Evolutionary conservation across 2,888 invertebrate species (phyloP), one percentile per base, ranked within the genome.

Genomic region (Norana najaformis): DNA sequence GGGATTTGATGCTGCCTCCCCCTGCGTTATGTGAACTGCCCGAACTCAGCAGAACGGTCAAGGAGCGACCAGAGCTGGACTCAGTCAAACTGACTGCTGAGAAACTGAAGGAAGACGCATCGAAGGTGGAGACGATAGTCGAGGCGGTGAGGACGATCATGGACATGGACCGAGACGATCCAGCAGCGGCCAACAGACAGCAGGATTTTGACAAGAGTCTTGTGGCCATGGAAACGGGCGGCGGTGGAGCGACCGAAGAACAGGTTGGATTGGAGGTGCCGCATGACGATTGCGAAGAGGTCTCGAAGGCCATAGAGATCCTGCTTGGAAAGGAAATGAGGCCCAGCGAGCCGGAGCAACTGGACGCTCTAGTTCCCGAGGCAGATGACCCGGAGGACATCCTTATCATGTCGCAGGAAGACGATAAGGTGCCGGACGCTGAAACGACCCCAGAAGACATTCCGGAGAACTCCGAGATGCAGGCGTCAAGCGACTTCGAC

Each of bases 41-140:
- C 14, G 82, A 69, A 34, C 34, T 8, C 0, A 82, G 89, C 13
- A 35, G 82, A 34, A 34, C 89, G 89, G 36, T 69, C 35, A 89
- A 47, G 35, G 89, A 39, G n/a, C 37, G 39, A 30, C 35, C 89
- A 1, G 69, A 69, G 20, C 34, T 37, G 82, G 53, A 53, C 53
- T 38, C 36, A 18, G 36, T 23, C 47, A 88, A 35, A 18, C 14
- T 47, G 41, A 82, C 36, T 2, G 90, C 88, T 6, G 91, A 90
- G 39, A 91, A 91, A 69, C 88, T 91, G 69, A 90, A 90, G 89
- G 90, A 91, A 36, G 89, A 89, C 4, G 89, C 90, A 4, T 85
- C 89, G 16, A 90, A 89, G 38, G n/a, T 35, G 34, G 90, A 90
- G 38, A 89, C 89, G 8, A 90, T 90, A 13, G 47, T 41, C 38